Base-by-base conservation (phyloP, 1,140 invertebrate species). In the Anthonomus grandis region DNA sequence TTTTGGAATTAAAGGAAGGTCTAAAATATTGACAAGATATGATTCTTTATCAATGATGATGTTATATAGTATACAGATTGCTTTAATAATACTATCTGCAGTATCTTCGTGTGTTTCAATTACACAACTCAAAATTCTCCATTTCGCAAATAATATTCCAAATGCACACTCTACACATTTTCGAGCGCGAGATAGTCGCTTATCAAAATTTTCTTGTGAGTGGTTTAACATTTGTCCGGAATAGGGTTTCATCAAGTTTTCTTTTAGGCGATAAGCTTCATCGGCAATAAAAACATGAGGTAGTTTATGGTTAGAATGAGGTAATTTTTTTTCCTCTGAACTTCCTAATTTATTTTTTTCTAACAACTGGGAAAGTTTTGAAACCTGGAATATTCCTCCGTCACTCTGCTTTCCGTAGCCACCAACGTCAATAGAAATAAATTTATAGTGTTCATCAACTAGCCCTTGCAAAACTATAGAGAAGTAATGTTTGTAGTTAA, bases 401-500 rank as follows among this genome's bases (percentile, higher is more conserved):
- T 78, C 74, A 31, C 69, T 66, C 49, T 73, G 59, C 44, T 63
- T 71, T 2, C 74, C 75, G 56, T 71, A 73, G 2, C 66, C 63
- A 38, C 75, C 75, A 17, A 79, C 70, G 59, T 79, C 72, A 23
- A 79, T 65, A 36, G 52, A 59, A 25, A 70, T 68, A 62, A 78
- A 79, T 50, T 70, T 70, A 57, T 72, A 78, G 50, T 76, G 62
- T 3, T 70, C 69, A 65, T 81, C 76, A 57, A 44, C 41, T 15
- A 44, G 22, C 9, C 67, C 76, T 53, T 76, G 63, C 13, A 78
- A 59, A 21, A 76, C 70, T n/a, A 77, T 69, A 17, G 65, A 73
- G 55, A 72, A 77, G 56, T 63, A 73, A 22, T 66, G 56, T 59
- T 79, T 78, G 57, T 78, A 77, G 61, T 79, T 79, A 49, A 63